Conservation (phyloP, 2,113 vertebrate genomes). For the Galbula dea region DNA sequence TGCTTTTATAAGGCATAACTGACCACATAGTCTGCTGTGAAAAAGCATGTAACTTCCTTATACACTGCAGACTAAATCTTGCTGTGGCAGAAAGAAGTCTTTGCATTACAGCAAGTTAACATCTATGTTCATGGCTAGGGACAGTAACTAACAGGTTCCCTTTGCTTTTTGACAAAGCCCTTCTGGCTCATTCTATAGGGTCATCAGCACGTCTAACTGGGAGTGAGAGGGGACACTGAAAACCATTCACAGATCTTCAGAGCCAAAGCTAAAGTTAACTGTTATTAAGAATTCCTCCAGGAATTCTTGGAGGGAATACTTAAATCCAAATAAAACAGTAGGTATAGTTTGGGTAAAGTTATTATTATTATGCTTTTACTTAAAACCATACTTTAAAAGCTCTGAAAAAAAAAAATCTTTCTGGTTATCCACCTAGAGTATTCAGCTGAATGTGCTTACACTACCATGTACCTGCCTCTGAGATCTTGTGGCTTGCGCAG, state of each 20-base stretch:
- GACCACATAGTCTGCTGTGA: neutral
- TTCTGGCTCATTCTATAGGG: neutral
- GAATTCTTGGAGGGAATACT: neutral
- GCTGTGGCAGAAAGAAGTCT: neutral
- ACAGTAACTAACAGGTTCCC: conserved; percentile 22
- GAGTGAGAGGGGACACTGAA: neutral
- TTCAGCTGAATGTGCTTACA: neutral
- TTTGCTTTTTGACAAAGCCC: neutral
- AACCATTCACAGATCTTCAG: neutral
- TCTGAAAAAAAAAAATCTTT: too few species aligned
- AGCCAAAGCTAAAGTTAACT: neutral
- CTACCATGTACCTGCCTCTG: neutral
- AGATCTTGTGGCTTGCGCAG: neutral
- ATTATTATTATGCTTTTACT: neutral
- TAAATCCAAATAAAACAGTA: neutral
- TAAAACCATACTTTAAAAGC: neutral
- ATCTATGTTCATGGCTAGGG: neutral
- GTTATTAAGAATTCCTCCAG: too few species aligned
- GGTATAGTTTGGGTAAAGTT: neutral
- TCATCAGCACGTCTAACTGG: neutral
- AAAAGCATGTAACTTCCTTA: neutral
- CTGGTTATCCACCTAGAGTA: neutral
- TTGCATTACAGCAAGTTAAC: neutral
- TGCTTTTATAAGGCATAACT: neutral
- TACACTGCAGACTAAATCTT: neutral